A percentile compares a stretch with the other conserved stretches of the same genome.
Evolutionary conservation across 2,113 vertebrate genomes (phyloP).

Genomic region (Narcine bancroftii): DNA sequence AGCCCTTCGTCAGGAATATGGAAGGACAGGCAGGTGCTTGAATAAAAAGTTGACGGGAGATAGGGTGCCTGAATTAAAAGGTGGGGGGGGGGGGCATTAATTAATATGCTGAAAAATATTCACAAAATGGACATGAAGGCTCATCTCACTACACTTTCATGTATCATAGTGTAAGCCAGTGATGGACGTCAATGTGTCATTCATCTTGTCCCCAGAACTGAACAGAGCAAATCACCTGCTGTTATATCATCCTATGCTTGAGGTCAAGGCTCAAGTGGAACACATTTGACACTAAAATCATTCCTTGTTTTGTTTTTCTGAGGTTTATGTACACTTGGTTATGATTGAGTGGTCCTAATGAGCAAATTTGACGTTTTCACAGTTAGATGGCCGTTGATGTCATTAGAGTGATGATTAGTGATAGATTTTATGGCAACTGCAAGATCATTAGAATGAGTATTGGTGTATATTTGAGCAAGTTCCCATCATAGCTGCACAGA

Average conservation of each 20-base stretch:
- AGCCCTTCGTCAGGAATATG: no score
- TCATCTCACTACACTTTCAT: neutral
- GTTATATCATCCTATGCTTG: neutral
- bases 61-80: no score
- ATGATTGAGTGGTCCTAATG: constrained; percentile 23
- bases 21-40: no score
- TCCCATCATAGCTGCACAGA: constrained; percentile 9
- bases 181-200: neutral
- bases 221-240: neutral
- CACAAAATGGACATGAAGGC: constrained; percentile 4
- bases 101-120: neutral
- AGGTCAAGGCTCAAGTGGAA: constrained; percentile 5
- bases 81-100: no score
- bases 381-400: constrained; percentile 31
- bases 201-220: neutral
- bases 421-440: constrained; percentile 22
- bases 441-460: constrained; percentile 21
- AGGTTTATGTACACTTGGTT: constrained; percentile 24
- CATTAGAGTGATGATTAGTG: constrained; percentile 32
- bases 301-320: constrained; percentile 5
- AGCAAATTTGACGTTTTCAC: constrained; percentile 28
- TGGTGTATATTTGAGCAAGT: constrained; percentile 13
- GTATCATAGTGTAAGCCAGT: constrained; percentile 14
- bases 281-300: neutral
- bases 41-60: no score